phyloP scores from a whole-genome alignment of 2,113 vertebrate species.

The Solea solea region DNA sequence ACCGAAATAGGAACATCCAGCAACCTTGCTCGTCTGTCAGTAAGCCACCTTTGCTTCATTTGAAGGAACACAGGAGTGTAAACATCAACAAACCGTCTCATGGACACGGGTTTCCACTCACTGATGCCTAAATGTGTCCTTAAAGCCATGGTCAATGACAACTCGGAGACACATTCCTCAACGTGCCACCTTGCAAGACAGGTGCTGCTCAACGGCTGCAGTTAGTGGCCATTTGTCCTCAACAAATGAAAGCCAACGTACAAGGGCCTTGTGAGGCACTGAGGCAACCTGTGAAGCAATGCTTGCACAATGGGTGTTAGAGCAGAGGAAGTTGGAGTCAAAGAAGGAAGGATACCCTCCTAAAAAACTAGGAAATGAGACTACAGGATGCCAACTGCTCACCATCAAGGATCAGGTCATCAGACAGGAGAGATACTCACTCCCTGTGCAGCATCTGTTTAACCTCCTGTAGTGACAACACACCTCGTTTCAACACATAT shows the following conservation, averaged over 20 bases:
- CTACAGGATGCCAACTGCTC: conserved; percentile 73
- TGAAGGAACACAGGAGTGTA: conserved; percentile 12
- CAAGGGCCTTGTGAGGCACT: conserved; percentile 38
- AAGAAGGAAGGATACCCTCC: conserved; percentile 74
- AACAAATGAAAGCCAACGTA: conserved; percentile 49
- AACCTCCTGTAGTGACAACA: conserved; percentile 29
- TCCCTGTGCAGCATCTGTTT: conserved; percentile 31
- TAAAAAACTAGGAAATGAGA: conserved; percentile 77
- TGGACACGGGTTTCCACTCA: conserved; percentile 31
- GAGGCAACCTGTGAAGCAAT: conserved; percentile 43
- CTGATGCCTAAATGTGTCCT: conserved; percentile 12
- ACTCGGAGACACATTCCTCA: background rate
- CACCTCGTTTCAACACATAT: conserved; percentile 24
- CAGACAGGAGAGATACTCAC: conserved; percentile 24
- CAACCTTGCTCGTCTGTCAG: conserved; percentile 42
- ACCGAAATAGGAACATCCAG: conserved; percentile 17
- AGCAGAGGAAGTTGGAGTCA: conserved; percentile 69
- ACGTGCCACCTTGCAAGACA: conserved; percentile 19
- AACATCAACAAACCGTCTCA: conserved; percentile 44
- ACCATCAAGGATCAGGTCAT: conserved; percentile 42
- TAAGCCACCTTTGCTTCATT: conserved; percentile 8
- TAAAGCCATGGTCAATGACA: conserved; percentile 62
- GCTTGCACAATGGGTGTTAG: conserved; percentile 60
- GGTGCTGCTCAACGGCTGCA: conserved; percentile 35
- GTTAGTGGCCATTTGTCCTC: conserved; percentile 63